Evolutionary conservation across 2,888 invertebrate species (phyloP), one percentile per base, ranked within the genome.

Genomic region (Protonemura montana): DNA sequence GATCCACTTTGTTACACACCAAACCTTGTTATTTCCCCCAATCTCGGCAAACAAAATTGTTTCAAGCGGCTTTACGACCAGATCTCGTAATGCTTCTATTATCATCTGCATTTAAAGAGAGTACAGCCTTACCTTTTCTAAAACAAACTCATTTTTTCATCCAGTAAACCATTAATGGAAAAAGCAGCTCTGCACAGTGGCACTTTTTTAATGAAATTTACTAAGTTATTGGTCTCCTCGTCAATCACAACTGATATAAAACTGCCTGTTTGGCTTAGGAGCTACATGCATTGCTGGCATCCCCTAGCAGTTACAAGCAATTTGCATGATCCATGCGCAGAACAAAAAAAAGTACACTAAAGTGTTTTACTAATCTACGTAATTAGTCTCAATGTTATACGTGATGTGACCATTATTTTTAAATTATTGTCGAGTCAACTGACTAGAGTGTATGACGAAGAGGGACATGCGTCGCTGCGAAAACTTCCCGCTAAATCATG

Each of bases 191-290:
- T 27, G 29, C n/a, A 30, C 28, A 10, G 59, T 26, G 84, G 26
- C 26, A 28, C 26, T 84, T 76, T 76, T 76, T 76, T 76, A 84
- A 84, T 84, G 59, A 84, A 84, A 84, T 84, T 84, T 76, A n/a
- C 84, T 28, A 84, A 84, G 84, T 84, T 84, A 84, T 84, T 84
- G 84, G 76, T 76, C 27, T 76, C 30, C 84, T 84, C 84, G 84
- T 84, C 84, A 84, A 84, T 84, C 84, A 84, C 27, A 30, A 1
- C 59, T 76, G 27, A 27, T 76, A n/a, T 29, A 41, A 84, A 84
- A 84, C 84, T 84, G 84, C 84, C 84, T 84, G 30, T 29, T 81
- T 28, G 59, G 84, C 84, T 84, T 84, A 84, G 81, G 81, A 28
- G 59, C 59, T 29, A 3, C 42, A 7, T 6, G 25, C 42, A 7